Base-by-base conservation (phyloP, 2,113 vertebrate species). In the Lepus americanus region DNA sequence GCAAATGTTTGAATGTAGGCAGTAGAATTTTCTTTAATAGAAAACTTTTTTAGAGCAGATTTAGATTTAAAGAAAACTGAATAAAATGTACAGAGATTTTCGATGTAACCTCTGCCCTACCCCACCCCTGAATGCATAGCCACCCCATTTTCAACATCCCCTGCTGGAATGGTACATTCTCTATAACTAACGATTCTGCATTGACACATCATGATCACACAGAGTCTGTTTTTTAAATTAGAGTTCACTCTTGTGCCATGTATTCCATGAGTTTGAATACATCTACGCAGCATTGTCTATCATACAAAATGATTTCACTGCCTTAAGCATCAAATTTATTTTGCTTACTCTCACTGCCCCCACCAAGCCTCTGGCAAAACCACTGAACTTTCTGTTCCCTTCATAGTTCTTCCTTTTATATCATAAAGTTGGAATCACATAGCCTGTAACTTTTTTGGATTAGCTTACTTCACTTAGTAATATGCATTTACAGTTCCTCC, bases 61-160 rank as follows among this genome's bases (percentile, higher is more conserved):
- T 93, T 92, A 87, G 31, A 84, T 95, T 55, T 82, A n/a, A 96
- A 25, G 10, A 91, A 95, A 87, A 88, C 66, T 92, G 73, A 89
- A 12, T 7, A 49, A 22, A 94, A 90, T n/a, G 33, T 73, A 70
- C 14, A 90, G 51, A 90, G 61, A 73, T 79, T 94, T 94, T 25
- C 55, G 39, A 17, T 72, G 10, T 67, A 77, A 39, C 8, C 39
- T 59, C 14, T 29, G 0, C 17, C 22, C 33, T 7, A 59, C 12
- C 19, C 19, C 55, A 3, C 17, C 36, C 17, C 36, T 4, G 33
- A 20, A 44, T 67, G 22, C 12, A 44, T 16, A 33, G 13, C 23
- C 53, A 0, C 8, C 25, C 51, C 49, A 19, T 69, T 83, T 63
- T 49, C 78, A 92, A 22, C 11, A 78, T 55, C 10, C 51, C 25